Evolutionary conservation across 1,140 invertebrate genomes (phyloP), one percentile per base, ranked within the genome.

Genomic region (Cardiocondyla obscurior): DNA sequence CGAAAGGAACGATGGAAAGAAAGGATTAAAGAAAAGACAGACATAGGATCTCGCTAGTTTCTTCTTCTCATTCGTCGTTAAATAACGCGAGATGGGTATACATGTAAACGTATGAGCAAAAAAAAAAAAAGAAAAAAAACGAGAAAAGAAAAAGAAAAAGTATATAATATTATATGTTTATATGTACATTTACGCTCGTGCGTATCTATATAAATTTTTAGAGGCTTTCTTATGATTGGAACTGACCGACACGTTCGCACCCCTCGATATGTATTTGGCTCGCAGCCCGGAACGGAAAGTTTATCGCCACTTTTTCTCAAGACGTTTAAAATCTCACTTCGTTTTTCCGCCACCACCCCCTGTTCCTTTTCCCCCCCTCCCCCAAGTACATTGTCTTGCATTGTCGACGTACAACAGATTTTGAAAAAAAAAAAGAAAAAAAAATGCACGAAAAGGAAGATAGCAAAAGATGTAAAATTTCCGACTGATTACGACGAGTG

Each of bases 341-440:
- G 90, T 91, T 90, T 90, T 88, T 90, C 84, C 88, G 87, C 84
- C 3, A 22, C n/a, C 33, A 16, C 46, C 60, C 46, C 16, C n/a
- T n/a, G n/a, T 77, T 30, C 28, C 36, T 60, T 74, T 58, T 58
- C 33, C 62, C 25, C 22, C 16, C 33, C 22, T 22, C n/a, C 46
- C 62, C n/a, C 16, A 53, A 53, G 30, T 36, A 55, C 46, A 53
- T 64, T 65, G 33, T 51, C 62, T 79, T 87, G 89, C 86, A 90
- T 89, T 91, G 85, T 92, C 89, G 62, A 90, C 88, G 83, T 90
- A 88, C 39, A 57, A 58, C 19, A 8, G 14, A 19, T n/a, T n/a
- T n/a, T n/a, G 0, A 10, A 33, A 58, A 58, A 58, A 33, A 19
- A 2, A 39, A n/a, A 2, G n/a, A 30, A 12, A 87, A 28, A 30